These are phyloP conservation scores for Meteorus sp. DNA, from an alignment of 1,140 invertebrate genomes.

Conservation along the genomic window DNA sequence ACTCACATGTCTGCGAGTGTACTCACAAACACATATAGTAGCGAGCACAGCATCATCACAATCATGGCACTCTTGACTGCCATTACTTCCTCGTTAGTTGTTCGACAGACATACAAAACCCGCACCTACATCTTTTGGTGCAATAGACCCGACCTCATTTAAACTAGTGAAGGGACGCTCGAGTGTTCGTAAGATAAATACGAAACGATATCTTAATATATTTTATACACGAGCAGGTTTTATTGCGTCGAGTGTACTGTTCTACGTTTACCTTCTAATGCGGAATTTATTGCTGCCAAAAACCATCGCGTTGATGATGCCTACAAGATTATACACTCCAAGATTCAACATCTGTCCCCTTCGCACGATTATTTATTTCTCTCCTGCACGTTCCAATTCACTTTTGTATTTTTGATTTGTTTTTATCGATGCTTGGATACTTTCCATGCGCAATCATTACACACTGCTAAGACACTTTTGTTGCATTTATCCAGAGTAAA, in stretches of 20 bases:
- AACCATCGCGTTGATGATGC: constrained; percentile 61
- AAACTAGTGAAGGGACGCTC: not conserved
- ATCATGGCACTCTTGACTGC: too few species aligned
- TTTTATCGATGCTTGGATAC: too few species aligned
- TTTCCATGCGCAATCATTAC: too few species aligned
- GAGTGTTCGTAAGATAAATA: too few species aligned
- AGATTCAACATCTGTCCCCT: constrained; percentile 50
- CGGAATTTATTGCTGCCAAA: constrained; percentile 68
- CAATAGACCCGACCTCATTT: not conserved
- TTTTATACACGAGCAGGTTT: not conserved
- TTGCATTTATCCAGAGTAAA: not conserved
- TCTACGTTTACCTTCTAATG: constrained; percentile 60
- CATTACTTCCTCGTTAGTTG: not conserved
- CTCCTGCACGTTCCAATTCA: too few species aligned
- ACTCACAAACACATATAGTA: not conserved
- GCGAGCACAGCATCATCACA: too few species aligned
- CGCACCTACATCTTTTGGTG: not conserved
- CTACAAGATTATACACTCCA: constrained; percentile 47
- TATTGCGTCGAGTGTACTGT: not conserved
- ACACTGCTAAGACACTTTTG: constrained; percentile 9
- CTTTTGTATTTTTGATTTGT: too few species aligned
- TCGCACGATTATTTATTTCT: too few species aligned
- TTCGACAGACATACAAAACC: not conserved
- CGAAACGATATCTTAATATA: too few species aligned
- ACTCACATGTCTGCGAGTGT: constrained; percentile 5